Conservation (phyloP, 2,797 vertebrate species). For the Phyllotis vaccarum region DNA sequence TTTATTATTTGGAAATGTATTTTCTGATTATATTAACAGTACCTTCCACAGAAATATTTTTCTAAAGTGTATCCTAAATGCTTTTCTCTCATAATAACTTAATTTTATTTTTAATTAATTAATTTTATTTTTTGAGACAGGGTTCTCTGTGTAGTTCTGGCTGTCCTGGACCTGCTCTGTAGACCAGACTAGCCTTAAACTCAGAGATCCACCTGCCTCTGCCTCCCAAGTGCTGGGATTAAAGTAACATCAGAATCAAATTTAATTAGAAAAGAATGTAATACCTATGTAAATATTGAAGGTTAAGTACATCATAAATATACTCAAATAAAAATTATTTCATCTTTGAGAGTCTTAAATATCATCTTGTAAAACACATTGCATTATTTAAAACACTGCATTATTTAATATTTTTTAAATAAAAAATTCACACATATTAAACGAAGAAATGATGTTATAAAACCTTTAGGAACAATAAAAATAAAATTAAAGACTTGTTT, state of each 20-base stretch:
- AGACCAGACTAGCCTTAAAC: background rate
- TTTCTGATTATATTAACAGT: background rate
- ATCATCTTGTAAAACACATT: background rate
- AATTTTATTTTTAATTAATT: background rate
- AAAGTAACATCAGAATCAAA: background rate
- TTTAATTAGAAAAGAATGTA: background rate
- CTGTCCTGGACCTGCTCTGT: background rate
- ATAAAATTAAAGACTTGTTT: background rate
- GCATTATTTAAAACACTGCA: slow-evolving; percentile 8
- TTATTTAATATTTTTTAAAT: background rate
- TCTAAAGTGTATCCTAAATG: background rate
- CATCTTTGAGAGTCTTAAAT: background rate
- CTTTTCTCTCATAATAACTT: slow-evolving; percentile 5
- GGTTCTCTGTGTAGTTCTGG: background rate
- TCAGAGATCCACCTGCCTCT: background rate
- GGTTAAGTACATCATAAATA: background rate
- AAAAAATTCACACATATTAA: background rate
- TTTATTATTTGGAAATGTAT: background rate
- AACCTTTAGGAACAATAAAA: background rate
- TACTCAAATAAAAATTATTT: background rate
- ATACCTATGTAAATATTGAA: slow-evolving; percentile 13
- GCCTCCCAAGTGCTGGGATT: background rate
- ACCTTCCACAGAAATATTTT: background rate
- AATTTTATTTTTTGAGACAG: background rate
- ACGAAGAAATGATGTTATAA: background rate